phyloP scores from a whole-genome alignment of 2,797 vertebrate genomes.

The Enteromius treurensis region DNA sequence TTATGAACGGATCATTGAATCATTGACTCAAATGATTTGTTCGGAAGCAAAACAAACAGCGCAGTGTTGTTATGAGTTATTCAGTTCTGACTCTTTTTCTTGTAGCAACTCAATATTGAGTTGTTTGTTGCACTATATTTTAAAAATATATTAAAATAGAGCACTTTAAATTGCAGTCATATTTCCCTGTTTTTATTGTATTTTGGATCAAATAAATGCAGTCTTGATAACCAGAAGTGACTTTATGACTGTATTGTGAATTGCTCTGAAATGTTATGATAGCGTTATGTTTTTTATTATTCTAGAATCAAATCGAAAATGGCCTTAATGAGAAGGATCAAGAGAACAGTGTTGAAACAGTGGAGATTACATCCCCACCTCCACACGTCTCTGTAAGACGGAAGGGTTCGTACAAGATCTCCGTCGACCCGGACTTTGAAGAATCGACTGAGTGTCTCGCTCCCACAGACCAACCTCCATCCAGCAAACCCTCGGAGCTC shows the following conservation, averaged over 20 bases:
- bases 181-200: background rate
- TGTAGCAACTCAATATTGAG: too few species aligned
- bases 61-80: background rate
- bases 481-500: conserved; percentile 22
- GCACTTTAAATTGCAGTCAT: background rate
- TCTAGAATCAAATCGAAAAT: conserved; percentile 27
- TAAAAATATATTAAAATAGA: too few species aligned
- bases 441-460: conserved; percentile 43
- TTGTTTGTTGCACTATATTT: too few species aligned
- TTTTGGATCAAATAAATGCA: background rate
- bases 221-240: background rate
- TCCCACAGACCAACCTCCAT: conserved; percentile 25
- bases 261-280: background rate
- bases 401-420: conserved; percentile 59
- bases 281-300: background rate
- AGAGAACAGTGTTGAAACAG: background rate
- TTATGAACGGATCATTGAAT: too few species aligned
- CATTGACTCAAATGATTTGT: too few species aligned
- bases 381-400: conserved; percentile 35
- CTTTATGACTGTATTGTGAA: background rate
- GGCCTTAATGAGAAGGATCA: background rate
- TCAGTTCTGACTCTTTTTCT: too few species aligned
- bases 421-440: conserved; percentile 56
- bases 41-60: too few species aligned
- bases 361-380: conserved; percentile 2